Evolutionary conservation across 2,113 vertebrate species (phyloP), one percentile per base, ranked within the genome.

Genomic region (Zosterops borbonicus): DNA sequence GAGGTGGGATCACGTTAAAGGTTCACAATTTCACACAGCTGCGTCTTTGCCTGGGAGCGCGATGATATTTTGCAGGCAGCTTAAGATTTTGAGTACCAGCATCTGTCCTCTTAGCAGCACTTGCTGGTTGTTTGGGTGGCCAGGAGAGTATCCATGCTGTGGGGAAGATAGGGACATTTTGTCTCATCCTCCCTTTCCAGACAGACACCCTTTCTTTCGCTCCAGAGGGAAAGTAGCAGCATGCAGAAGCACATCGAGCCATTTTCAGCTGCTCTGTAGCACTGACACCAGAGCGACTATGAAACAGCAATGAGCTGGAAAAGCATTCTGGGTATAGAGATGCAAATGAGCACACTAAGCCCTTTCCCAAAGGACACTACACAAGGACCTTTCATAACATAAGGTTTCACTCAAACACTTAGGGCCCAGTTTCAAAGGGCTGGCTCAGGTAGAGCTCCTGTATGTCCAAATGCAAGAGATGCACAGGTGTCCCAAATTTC

Each of bases 311-410:
- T 90, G 94, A 94, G 95, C 93, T 96, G 92, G 95, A 97, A 96
- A 91, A 94, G 95, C 95, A 95, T 95, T 97, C 95, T 97, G 96
- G 94, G 93, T 95, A 97, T 97, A 96, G 90, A 97, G 56, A 97
- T 96, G 95, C 89, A 95, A 97, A 97, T 97, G 70, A 96, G 94
- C 89, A 83, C 90, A 74, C 87, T 93, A 97, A 95, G 95, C 94
- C 84, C 87, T 85, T 96, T 96, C 93, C 92, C 88, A 95, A 94
- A 94, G 79, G 93, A 78, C 70, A 39, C 69, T 80, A 94, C 87
- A 96, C 79, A 88, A 75, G 78, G 87, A 95, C 90, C 86, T 95
- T 94, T 96, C 87, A 92, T 84, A 95, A 91, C 68, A 58, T 41
- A 78, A 94, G 70, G 79, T 77, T 95, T 79, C 67, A 44, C 92